Evolutionary conservation across 2,888 invertebrate genomes (phyloP), one percentile per base, ranked within the genome.

Genomic region (Nomada hirtipes): DNA sequence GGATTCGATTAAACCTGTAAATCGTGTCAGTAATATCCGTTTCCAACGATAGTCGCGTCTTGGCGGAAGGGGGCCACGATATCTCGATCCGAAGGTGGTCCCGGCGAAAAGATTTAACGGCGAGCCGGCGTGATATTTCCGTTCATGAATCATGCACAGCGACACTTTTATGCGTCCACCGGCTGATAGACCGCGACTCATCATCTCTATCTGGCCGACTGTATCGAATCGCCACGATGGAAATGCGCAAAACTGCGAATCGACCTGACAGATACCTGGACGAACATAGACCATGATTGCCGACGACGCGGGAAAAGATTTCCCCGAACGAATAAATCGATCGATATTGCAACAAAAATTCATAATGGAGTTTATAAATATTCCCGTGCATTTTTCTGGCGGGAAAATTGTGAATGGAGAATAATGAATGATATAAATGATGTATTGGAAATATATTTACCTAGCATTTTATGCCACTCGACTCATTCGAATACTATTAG

Each of bases 1-100:
- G 52, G 26, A 79, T 79, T 67, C 69, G 81, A 82, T 82, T 79
- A 79, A 82, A 74, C 74, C 50, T 74, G 74, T 74, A 74, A 82
- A 82, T 82, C 79, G 74, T 70, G 55, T 65, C 50, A 42, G 13
- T 29, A 42, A 50, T n/a, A 57, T 44, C 4, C 36, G 42, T 70
- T 26, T 4, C 4, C 23, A 47, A 0, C 13, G 20, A 23, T n/a
- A 50, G 50, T 60, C 69, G 47, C 60, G 20, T 15, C 50, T 60
- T 47, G 10, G n/a, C 60, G 60, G 50, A 36, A 50, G 18, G 29
- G 29, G 11, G 1, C 9, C 4, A 4, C 11, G 23, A 7, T 13
- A 23, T 42, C 52, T 53, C 60, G 52, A 26, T 55, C 26, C 47
- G 57, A 36, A 36, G 29, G 29, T n/a, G 26, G 47, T n/a, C 53